phyloP scores from a whole-genome alignment of 2,888 invertebrate species.

The Campoletis raptor region DNA sequence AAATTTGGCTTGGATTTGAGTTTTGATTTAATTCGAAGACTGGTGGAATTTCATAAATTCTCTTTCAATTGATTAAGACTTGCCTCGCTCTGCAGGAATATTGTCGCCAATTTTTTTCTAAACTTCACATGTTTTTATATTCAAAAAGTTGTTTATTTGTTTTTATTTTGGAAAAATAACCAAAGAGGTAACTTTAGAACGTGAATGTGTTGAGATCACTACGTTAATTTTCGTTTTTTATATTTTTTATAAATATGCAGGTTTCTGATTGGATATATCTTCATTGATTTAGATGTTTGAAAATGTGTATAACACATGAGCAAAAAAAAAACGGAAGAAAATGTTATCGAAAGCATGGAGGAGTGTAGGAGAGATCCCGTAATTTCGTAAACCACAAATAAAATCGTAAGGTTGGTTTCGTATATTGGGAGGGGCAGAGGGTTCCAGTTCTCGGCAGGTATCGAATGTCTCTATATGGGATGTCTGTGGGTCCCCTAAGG shows the following conservation, averaged over 20 bases:
- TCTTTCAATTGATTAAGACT: background rate
- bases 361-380: conserved; percentile 14
- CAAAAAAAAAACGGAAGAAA: background rate
- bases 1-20: background rate
- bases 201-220: too few species aligned
- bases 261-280: background rate
- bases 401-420: conserved; percentile 69
- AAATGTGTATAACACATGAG: background rate
- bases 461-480: conserved; percentile 75
- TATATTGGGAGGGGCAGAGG: conserved; percentile 56
- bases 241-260: background rate
- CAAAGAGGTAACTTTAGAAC: too few species aligned
- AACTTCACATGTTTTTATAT: too few species aligned
- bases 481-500: conserved; percentile 55
- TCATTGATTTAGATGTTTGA: background rate
- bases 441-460: conserved; percentile 69
- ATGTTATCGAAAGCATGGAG: background rate
- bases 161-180: too few species aligned
- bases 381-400: conserved; percentile 78
- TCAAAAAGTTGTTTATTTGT: too few species aligned
- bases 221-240: too few species aligned
- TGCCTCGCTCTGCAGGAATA: too few species aligned
- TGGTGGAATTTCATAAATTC: background rate
- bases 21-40: background rate
- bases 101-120: too few species aligned